Evolutionary conservation across 2,797 vertebrate genomes (phyloP), one percentile per base, ranked within the genome.

Genomic region (Chloroceryle amazona): DNA sequence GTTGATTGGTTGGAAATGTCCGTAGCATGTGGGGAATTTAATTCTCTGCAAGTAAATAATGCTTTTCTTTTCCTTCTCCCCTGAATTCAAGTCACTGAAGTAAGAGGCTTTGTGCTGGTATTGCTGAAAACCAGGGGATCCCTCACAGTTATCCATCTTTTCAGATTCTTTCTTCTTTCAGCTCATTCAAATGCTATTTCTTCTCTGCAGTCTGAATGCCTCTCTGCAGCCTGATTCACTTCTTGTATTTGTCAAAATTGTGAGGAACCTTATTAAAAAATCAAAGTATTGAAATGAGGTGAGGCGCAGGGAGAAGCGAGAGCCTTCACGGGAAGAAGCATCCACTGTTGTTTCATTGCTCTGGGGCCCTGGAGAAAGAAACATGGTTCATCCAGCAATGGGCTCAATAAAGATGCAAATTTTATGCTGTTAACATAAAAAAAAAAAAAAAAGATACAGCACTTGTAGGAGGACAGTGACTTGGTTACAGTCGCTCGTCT

Each of bases 401-500:
- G 55, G 73, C 90, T 86, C 91, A 73, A 46, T 80, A 91, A 95
- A 90, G 87, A 95, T 94, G 91, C 73, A 89, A 83, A 94, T 97
- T 93, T 82, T 89, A 81, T 80, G 90, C 90, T 81, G 60, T 96
- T 94, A 90, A 39, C 60, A 68, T 90, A n/a, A 82, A 57, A 74
- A 78, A 21, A 1, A 60, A 52, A 29, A 57, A 55, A 21, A 1
- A 63, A 46, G 44, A 42, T 23, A 8, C 0, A 22, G 57, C 13
- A 0, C 55, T 91, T 72, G 13, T 5, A 37, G 85, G 58, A 89
- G 75, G 81, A 72, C 37, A 31, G 84, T 46, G 90, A n/a, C 60
- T 65, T 49, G 31, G 62, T 46, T 66, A 20, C 33, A 70, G 71
- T 3, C 0, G 0, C 86, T 73, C 65, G 51, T 37, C 72, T 84